Base-by-base conservation (phyloP, 2,113 vertebrate species). In the Poeciliopsis retropinna region DNA sequence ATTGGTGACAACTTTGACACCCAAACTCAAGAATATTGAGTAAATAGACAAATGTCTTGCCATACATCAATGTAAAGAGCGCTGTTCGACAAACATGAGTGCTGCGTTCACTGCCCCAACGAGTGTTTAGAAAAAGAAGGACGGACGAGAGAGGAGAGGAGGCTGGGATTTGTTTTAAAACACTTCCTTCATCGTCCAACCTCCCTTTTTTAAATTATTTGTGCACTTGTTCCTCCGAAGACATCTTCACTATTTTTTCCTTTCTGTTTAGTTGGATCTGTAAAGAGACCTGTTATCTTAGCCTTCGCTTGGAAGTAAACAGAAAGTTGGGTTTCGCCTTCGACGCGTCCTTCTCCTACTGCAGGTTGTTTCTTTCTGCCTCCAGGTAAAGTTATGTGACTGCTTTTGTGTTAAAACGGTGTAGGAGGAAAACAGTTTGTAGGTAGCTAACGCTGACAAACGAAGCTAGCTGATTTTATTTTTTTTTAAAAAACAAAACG, bases 221-320 rank as follows among this genome's bases (percentile, higher is more conserved):
- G 76, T 89, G 81, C 87, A 90, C 88, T 92, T 89, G 88, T 73
- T 86, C 68, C 54, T 73, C 57, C 34, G 25, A 22, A 76, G 41
- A 22, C 66, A 71, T 85, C 73, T 27, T 61, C 47, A 0, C 37
- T 3, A 15, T 29, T 7, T 67, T 47, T 29, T 10, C 17, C 44
- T 32, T 44, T 28, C 4, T 28, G 8, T 3, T 44, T 0, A 60
- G 13, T 63, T 19, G 34, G 70, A 63, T 27, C 5, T 67, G 61
- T 5, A 37, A 32, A 57, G 1, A 74, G 32, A 70, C 6, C 3
- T 17, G 7, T 2, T 60, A 27, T 1, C n/a, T 47, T 60, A 1
- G 2, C 30, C 57, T 57, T 47, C 14, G 28, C 6, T 41, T 67
- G 76, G 72, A 34, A 51, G 63, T 34, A 70, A 57, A 65, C 51